Evolutionary conservation across 2,888 invertebrate species (phyloP).

Genomic region (Matsumyia berberina): DNA sequence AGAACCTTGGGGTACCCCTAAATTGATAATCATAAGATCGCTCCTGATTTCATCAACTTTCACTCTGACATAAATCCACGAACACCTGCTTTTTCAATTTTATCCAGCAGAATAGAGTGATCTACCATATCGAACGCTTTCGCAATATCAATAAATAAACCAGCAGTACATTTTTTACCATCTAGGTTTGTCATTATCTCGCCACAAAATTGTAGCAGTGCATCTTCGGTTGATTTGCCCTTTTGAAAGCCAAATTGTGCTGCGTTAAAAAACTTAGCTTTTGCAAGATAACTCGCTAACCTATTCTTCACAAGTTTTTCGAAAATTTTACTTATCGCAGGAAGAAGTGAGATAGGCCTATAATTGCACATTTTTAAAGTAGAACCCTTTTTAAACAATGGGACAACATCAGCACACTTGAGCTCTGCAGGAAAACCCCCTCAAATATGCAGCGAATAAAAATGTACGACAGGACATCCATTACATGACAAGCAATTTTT

Average conservation of each 20-base stretch:
- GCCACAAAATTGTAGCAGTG: background rate
- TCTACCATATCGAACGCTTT: background rate
- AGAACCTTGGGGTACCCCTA: conserved; percentile 15
- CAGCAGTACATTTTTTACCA: too few relatives aligned
- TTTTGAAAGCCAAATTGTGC: conserved; percentile 3
- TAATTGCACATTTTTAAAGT: conserved; percentile 2
- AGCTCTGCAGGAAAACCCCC: background rate
- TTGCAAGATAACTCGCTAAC: background rate
- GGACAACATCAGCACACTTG: conserved; percentile 16
- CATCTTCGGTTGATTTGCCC: too few relatives aligned
- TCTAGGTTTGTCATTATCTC: background rate
- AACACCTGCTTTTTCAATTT: background rate
- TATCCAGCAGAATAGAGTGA: background rate
- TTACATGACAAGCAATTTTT: conserved; percentile 24
- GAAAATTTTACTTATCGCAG: background rate
- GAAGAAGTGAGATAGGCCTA: background rate
- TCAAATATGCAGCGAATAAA: conserved; percentile 12
- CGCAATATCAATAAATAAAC: background rate
- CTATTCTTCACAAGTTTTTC: conserved; percentile 23
- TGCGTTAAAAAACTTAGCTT: conserved; percentile 6
- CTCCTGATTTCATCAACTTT: background rate
- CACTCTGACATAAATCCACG: background rate
- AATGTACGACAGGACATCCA: conserved; percentile 1
- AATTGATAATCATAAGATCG: background rate
- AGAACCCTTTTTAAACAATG: conserved; percentile 19